Percentiles rank a stretch among this genome's conserved stretches.
phyloP scores from a whole-genome alignment of 2,113 vertebrate species.

The Sorex araneus region DNA sequence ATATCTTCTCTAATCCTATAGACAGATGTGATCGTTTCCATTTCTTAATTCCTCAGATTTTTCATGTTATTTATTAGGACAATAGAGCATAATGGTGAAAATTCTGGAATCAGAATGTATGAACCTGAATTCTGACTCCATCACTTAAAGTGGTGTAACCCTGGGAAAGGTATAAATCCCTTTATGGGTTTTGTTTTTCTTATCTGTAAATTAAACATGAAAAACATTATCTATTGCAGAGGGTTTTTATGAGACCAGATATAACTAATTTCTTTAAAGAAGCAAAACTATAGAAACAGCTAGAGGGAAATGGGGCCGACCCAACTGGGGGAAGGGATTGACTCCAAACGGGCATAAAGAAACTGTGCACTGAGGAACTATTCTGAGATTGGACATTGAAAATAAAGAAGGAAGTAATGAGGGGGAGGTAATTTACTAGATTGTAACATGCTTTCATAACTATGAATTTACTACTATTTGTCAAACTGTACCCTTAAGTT shows the following conservation, averaged over 20 bases:
- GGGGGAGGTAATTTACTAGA: background rate
- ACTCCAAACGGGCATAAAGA: background rate
- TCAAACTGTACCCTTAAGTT: slow-evolving; percentile 36
- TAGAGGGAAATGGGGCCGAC: background rate
- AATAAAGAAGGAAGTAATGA: background rate
- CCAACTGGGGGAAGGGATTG: background rate
- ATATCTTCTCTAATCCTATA: slow-evolving; percentile 30
- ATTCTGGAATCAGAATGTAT: background rate
- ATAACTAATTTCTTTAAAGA: slow-evolving; percentile 43
- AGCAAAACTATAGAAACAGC: background rate
- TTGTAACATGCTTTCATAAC: slow-evolving; percentile 42
- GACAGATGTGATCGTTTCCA: background rate
- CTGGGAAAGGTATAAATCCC: background rate
- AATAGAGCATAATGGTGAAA: background rate
- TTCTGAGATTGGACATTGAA: slow-evolving; percentile 32
- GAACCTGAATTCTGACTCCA: background rate
- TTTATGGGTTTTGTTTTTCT: slow-evolving; percentile 40
- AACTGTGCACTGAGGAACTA: background rate
- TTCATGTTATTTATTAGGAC: background rate
- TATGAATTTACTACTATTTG: slow-evolving; percentile 37
- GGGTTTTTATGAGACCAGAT: slow-evolving; percentile 47
- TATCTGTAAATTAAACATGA: slow-evolving; percentile 56
- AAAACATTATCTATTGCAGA: background rate
- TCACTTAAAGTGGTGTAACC: background rate
- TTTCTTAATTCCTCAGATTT: slow-evolving; percentile 49